Evolutionary conservation across 1,140 invertebrate species (phyloP).

Genomic region (Lucilia cuprina): DNA sequence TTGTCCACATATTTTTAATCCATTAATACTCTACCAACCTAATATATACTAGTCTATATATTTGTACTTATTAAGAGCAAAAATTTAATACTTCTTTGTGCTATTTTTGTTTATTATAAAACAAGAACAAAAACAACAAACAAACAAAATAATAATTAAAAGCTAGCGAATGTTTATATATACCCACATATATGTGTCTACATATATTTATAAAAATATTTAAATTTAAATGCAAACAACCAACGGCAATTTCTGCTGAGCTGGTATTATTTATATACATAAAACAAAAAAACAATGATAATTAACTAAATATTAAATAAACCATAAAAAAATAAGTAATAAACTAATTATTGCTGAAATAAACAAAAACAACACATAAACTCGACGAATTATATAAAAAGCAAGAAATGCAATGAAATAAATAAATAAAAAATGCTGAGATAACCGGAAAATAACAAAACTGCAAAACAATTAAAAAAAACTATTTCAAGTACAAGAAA

Average conservation of each 20-base stretch:
- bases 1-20: too few relatives aligned
- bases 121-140: background rate
- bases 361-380: background rate
- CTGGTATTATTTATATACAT: conserved; percentile 62
- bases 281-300: conserved; percentile 60
- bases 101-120: background rate
- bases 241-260: conserved; percentile 49
- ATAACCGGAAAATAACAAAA: background rate
- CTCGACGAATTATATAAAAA: background rate
- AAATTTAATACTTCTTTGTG: background rate
- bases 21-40: too few relatives aligned
- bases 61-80: background rate
- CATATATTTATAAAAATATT: too few relatives aligned
- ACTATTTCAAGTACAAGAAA: background rate
- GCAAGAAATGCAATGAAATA: background rate
- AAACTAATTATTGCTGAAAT: conserved; percentile 1
- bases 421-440: background rate
- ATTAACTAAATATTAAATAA: conserved; percentile 37
- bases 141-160: background rate
- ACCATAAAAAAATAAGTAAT: background rate
- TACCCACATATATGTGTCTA: too few relatives aligned
- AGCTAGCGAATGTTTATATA: too few relatives aligned
- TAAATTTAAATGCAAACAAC: background rate
- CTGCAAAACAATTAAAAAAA: background rate
- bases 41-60: too few relatives aligned